Percentiles rank a stretch among this genome's conserved stretches.
Evolutionary conservation across 2,888 invertebrate genomes (phyloP).

Genomic region (Polydesmus complanatus): DNA sequence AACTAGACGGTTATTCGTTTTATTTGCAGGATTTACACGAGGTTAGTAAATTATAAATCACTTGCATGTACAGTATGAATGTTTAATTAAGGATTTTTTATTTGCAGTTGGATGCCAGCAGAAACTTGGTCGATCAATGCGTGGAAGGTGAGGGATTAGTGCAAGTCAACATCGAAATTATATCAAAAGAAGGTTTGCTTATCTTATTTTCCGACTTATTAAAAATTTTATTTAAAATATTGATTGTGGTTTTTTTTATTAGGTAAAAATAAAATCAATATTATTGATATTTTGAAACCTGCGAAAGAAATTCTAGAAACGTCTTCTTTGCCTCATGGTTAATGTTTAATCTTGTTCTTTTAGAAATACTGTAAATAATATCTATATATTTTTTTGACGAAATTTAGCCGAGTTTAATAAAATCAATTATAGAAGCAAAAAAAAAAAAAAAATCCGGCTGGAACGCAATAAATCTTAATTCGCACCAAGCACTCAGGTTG

Average conservation of each 20-base stretch:
- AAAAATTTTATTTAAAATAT: not conserved
- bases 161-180: constrained; percentile 78
- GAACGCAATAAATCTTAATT: too few relatives aligned
- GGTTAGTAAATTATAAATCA: constrained; percentile 49
- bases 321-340: constrained; percentile 19
- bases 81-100: constrained; percentile 26
- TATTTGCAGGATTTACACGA: constrained; percentile 76
- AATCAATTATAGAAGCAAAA: too few relatives aligned
- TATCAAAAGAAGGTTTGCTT: constrained; percentile 38
- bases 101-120: constrained; percentile 63
- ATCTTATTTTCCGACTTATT: too few relatives aligned
- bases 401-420: too few relatives aligned
- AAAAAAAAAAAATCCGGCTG: too few relatives aligned
- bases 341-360: too few relatives aligned
- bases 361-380: too few relatives aligned
- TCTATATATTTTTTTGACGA: too few relatives aligned
- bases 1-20: constrained; percentile 63
- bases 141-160: constrained; percentile 84
- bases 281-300: constrained; percentile 83
- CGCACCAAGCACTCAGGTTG: too few relatives aligned
- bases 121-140: constrained; percentile 84
- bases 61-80: not conserved
- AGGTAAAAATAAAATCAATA: constrained; percentile 63
- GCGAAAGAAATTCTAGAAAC: constrained; percentile 58
- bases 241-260: not conserved